Conservation (phyloP, 1,140 invertebrate species). For the Sesamia nonagrioides region DNA sequence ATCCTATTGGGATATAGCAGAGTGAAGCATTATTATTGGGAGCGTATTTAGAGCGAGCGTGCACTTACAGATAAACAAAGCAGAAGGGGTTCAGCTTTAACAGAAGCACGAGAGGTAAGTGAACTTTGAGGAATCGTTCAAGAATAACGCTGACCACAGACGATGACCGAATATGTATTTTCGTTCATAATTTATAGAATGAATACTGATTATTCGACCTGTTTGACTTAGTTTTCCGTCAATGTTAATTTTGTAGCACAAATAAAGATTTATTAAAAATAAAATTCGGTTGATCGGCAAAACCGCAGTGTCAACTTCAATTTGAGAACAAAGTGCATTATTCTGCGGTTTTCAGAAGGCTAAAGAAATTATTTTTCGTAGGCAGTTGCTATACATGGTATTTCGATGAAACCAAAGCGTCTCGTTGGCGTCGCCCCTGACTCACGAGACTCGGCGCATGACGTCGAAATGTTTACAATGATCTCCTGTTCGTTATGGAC, state of each 20-base stretch:
- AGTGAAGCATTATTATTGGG: slow-evolving; percentile 56
- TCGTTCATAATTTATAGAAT: background rate
- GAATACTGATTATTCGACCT: background rate
- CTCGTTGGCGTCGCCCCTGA: slow-evolving; percentile 50
- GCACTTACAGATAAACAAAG: slow-evolving; percentile 59
- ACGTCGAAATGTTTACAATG: slow-evolving; percentile 52
- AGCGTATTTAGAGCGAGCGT: slow-evolving; percentile 59
- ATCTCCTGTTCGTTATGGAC: slow-evolving; percentile 38
- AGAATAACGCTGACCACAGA: slow-evolving; percentile 33
- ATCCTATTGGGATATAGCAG: slow-evolving; percentile 47
- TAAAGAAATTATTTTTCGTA: slow-evolving; percentile 17
- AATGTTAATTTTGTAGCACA: background rate
- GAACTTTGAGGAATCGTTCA: slow-evolving; percentile 46
- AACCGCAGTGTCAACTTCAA: slow-evolving; percentile 16
- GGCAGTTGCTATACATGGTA: slow-evolving; percentile 66
- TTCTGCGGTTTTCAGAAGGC: slow-evolving; percentile 38
- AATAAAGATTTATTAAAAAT: background rate
- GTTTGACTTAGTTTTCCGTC: background rate
- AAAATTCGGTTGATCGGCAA: background rate
- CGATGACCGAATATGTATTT: slow-evolving; percentile 37
- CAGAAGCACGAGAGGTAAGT: slow-evolving; percentile 50
- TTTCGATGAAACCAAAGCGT: slow-evolving; percentile 56
- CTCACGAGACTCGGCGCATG: slow-evolving; percentile 45
- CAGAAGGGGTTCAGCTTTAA: slow-evolving; percentile 50
- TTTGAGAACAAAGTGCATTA: background rate